These are phyloP conservation scores for Fragum sueziense DNA, from an alignment of 2,888 invertebrate species.

Conservation along the genomic window DNA sequence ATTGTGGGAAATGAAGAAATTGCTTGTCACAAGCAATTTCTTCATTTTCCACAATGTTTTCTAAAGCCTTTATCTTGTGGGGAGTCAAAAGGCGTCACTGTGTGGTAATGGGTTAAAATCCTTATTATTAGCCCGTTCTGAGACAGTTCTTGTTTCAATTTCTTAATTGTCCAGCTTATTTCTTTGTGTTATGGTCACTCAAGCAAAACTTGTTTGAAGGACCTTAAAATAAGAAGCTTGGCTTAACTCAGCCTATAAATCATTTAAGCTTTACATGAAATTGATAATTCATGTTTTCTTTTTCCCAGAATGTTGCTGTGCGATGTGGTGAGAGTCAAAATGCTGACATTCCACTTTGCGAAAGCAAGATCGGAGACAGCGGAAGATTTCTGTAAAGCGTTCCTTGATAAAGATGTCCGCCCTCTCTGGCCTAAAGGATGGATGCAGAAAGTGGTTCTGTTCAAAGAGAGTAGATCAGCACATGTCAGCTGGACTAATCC, in stretches of 20 bases:
- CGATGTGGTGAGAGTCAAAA: slow-evolving; percentile 82
- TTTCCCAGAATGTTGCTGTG: slow-evolving; percentile 75
- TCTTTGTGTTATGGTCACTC: too few relatives aligned
- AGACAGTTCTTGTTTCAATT: background rate
- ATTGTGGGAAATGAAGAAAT: slow-evolving; percentile 16
- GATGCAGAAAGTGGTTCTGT: slow-evolving; percentile 84
- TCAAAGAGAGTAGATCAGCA: slow-evolving; percentile 71
- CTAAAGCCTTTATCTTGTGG: too few relatives aligned
- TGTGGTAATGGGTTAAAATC: too few relatives aligned
- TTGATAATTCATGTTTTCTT: too few relatives aligned
- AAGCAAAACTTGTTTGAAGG: too few relatives aligned
- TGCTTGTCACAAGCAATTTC: slow-evolving; percentile 9
- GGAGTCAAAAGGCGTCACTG: too few relatives aligned
- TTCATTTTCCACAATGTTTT: too few relatives aligned
- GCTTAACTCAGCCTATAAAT: too few relatives aligned
- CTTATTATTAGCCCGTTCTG: background rate
- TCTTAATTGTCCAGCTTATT: too few relatives aligned
- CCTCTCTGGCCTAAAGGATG: slow-evolving; percentile 88
- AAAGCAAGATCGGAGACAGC: slow-evolving; percentile 77
- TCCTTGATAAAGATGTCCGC: slow-evolving; percentile 86
- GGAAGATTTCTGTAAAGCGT: slow-evolving; percentile 84
- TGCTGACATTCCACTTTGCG: slow-evolving; percentile 83
- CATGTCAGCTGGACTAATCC: slow-evolving; percentile 73
- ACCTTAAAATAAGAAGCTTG: too few relatives aligned
- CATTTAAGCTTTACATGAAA: too few relatives aligned